These are phyloP conservation scores for Pseudonaja textilis DNA, from an alignment of 2,113 vertebrate species.

Conservation along the genomic window DNA sequence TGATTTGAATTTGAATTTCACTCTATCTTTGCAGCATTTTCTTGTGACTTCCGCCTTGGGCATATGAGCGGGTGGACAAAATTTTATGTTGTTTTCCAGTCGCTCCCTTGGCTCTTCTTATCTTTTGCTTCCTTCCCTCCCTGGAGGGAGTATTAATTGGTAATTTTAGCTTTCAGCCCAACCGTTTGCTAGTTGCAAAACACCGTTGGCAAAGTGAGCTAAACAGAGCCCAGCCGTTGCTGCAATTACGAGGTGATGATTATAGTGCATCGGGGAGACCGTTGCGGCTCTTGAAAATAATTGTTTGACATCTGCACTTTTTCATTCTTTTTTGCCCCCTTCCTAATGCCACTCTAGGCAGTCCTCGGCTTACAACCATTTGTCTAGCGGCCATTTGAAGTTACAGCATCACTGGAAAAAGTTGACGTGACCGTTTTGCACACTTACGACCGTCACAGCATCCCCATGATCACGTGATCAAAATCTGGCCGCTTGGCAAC, in stretches of 20 bases:
- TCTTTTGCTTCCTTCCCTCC: background rate
- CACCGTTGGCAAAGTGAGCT: background rate
- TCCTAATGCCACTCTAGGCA: background rate
- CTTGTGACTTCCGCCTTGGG: accelerated
- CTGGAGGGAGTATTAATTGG: background rate
- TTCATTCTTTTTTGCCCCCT: background rate
- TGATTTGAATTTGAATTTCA: background rate
- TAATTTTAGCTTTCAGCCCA: background rate
- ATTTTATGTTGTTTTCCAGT: background rate
- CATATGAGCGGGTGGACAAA: accelerated
- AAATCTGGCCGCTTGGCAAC: background rate
- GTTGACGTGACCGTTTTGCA: background rate
- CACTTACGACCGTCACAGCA: background rate
- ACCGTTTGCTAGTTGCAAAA: background rate
- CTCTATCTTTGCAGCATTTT: background rate
- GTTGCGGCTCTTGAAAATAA: background rate
- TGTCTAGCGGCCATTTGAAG: background rate
- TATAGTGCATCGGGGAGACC: background rate
- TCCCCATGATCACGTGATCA: background rate
- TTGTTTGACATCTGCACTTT: background rate
- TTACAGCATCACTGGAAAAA: background rate
- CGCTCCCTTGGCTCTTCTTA: background rate
- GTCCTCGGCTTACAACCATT: background rate
- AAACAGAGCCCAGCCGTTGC: background rate
- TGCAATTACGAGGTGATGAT: background rate